These are phyloP conservation scores for Oreochromis niloticus DNA, from an alignment of 2,113 vertebrate genomes.

Conservation along the genomic window DNA sequence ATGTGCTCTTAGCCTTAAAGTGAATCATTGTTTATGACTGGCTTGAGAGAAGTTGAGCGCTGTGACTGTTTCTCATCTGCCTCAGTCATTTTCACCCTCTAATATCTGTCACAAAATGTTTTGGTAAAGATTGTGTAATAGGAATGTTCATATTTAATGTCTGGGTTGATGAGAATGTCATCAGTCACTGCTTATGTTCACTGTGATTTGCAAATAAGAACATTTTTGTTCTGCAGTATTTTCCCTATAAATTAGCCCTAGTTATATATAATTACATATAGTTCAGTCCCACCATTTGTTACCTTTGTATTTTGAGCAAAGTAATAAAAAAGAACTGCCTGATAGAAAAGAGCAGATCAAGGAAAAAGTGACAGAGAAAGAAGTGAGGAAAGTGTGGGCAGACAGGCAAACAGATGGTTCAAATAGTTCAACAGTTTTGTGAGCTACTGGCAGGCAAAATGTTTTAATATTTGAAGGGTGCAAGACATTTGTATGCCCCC, in stretches of 20 bases:
- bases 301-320: not conserved
- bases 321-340: constrained; percentile 16
- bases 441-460: constrained; percentile 35
- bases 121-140: not conserved
- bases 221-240: not conserved
- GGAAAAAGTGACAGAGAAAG: not conserved
- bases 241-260: not conserved
- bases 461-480: constrained; percentile 51
- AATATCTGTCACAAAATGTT: not conserved
- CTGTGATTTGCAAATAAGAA: not conserved
- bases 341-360: constrained; percentile 1
- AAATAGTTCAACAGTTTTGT: constrained; percentile 36
- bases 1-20: constrained; percentile 23
- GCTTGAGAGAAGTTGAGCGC: constrained; percentile 15
- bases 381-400: not conserved
- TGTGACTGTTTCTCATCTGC: constrained; percentile 42
- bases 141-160: constrained; percentile 12
- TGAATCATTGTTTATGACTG: constrained; percentile 56
- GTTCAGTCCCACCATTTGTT: not conserved
- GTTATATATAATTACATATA: not conserved
- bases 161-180: not conserved
- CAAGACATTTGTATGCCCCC: constrained; percentile 34
- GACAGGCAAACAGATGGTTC: constrained; percentile 44
- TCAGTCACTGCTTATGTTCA: not conserved
- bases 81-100: not conserved